Base-by-base conservation (phyloP, 2,113 vertebrate species). In the Upupa epops region DNA sequence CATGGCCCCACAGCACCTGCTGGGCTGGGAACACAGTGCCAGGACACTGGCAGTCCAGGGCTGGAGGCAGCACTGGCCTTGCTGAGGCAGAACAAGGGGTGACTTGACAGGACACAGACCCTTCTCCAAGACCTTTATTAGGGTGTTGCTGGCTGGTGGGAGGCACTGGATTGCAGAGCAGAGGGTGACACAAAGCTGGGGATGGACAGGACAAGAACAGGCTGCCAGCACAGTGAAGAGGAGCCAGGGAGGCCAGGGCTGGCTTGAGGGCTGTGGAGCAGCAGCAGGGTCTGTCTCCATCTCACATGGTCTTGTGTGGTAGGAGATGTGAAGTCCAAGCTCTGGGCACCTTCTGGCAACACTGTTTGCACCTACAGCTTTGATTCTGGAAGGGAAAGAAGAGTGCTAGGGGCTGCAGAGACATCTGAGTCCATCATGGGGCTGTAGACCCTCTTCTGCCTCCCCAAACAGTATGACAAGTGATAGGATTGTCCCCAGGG, bases 311-410 rank as follows among this genome's bases (percentile, higher is more conserved):
- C 48, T 26, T 37, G 25, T 3, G 1, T 49, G 66, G 40, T 37
- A 34, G 48, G 49, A 8, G 24, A 82, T 59, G 48, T 1, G 15
- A 52, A 17, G 28, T 12, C 36, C 48, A 72, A 66, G n/a, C 24
- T 48, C 56, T 51, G 55, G 20, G 25, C 28, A 60, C 32, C 6
- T 26, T 18, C 22, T n/a, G 52, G 72, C 14, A 77, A 15, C 4
- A 15, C 64, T 1, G 0, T 13, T 65, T 29, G 34, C 32, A 54
- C 36, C 60, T 96, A 96, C 0, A 1, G 24, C 45, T 95, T 91
- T 0, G 2, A 90, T 78, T 94, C 96, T 97, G 92, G 26, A 95
- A 94, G 54, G 24, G 20, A 46, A 71, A 75, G 31, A 36, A 31
- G 55, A 76, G 31, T 15, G 26, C 18, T 72, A 42, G 25, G 36